Evolutionary conservation across 92 coral and sea anemone genomes (phyloP), one percentile per base, ranked within the genome.

Genomic region (Isaurus tuberculatus): DNA sequence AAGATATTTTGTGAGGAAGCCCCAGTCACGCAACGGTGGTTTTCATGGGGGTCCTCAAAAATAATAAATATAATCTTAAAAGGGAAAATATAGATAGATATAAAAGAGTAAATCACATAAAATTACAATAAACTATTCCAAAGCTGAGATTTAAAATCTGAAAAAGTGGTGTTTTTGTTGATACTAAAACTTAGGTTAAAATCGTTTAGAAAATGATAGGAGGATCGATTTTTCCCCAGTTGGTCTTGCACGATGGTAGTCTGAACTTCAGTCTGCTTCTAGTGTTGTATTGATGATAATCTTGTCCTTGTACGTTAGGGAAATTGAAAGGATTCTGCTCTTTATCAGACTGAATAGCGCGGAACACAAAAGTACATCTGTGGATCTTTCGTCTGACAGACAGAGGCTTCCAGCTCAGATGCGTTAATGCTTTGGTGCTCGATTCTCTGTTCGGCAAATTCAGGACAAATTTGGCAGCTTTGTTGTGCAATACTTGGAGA

Each of bases 401-500:
- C 19, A 73, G 80, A 14, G 80, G 80, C 30, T 0, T 42, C 70
- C 71, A 73, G 58, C 26, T 73, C 11, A 73, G 49, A 34, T 14
- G 80, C 26, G n/a, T 16, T 73, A 73, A 44, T 34, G 84, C 75
- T 15, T 2, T 63, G 26, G 77, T 29, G 34, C 57, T 80, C 51
- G 80, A 71, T 8, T 71, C 87, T 32, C 68, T 40, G 53, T 53
- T 83, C 40, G 68, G 87, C n/a, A 53, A 48, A 71, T 83, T 72
- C 87, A 72, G 68, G 9, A 83, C 75, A 55, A 48, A 55, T 37
- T 70, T 83, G 55, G 81, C 80, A 72, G 87, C 87, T 83, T 83
- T 71, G 70, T 83, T 83, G 53, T 71, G 70, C 70, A 83, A 22
- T 58, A 83, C 87, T 83, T 83, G 87, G 70, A 83, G 87, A 68